A percentile compares a stretch with the other conserved stretches of the same genome.
These are phyloP conservation scores for Papilio gigon DNA, from an alignment of 2,888 invertebrate species.

Conservation along the genomic window DNA sequence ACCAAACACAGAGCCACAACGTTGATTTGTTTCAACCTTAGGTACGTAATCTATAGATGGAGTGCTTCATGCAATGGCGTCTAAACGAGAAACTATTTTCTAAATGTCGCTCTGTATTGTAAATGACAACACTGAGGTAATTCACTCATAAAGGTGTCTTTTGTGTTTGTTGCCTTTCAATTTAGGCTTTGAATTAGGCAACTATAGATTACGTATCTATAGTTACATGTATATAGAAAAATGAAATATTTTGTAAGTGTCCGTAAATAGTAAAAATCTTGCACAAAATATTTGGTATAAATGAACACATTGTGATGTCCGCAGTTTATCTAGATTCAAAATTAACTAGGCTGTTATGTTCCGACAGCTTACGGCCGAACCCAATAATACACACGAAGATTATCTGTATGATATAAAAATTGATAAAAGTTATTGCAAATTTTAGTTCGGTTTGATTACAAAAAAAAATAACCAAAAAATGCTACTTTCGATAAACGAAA, in stretches of 20 bases:
- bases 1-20: background rate
- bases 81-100: too few relatives aligned
- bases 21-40: background rate
- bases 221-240: constrained; percentile 38
- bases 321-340: constrained; percentile 43
- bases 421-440: background rate
- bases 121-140: too few relatives aligned
- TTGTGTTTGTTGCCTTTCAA: too few relatives aligned
- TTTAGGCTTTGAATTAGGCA: too few relatives aligned
- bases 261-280: constrained; percentile 49
- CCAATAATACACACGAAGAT: background rate
- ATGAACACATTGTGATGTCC: constrained; percentile 79
- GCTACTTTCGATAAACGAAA: background rate
- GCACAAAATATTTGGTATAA: constrained; percentile 75
- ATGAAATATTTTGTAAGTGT: constrained; percentile 41
- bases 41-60: too few relatives aligned
- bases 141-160: too few relatives aligned
- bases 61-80: too few relatives aligned
- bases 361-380: background rate
- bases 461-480: background rate
- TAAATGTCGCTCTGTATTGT: too few relatives aligned
- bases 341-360: constrained; percentile 1
- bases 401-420: background rate
- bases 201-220: too few relatives aligned
- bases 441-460: background rate